A percentile compares a stretch with the other conserved stretches of the same genome.
phyloP scores from a whole-genome alignment of 2,797 vertebrate genomes.

The Acanthurus leucopareius region DNA sequence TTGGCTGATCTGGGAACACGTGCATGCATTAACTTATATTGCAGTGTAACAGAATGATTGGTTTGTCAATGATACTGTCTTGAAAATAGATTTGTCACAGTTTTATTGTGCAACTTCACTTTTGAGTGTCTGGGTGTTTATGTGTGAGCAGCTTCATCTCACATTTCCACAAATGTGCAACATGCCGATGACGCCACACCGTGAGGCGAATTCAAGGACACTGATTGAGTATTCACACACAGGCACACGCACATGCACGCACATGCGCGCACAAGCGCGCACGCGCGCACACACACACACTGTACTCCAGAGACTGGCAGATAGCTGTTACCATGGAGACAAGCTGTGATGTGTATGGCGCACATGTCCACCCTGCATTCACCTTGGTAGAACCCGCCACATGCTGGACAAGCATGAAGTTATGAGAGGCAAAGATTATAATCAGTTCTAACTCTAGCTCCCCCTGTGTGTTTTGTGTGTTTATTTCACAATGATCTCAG shows the following conservation, averaged over 20 bases:
- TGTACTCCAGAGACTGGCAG: conserved; percentile 48
- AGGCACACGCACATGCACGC: neutral
- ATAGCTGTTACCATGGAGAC: conserved; percentile 83
- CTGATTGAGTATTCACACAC: conserved; percentile 60
- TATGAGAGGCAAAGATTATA: conserved; percentile 9
- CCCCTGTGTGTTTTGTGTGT: neutral
- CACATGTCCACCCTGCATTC: conserved; percentile 60
- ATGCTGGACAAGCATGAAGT: conserved; percentile 34
- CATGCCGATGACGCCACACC: conserved; percentile 47
- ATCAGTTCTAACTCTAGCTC: conserved; percentile 8
- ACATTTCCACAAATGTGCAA: conserved; percentile 62
- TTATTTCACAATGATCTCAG: conserved; percentile 8
- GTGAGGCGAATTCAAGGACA: conserved; percentile 56
- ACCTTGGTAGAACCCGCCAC: conserved; percentile 54
- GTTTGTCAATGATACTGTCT: conserved; percentile 6
- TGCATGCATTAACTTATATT: conserved; percentile 7
- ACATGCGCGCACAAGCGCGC: too few relatives aligned
- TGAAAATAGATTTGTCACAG: conserved; percentile 26
- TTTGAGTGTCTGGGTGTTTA: neutral
- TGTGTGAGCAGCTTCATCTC: conserved; percentile 23
- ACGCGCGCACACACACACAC: neutral
- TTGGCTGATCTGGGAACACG: neutral
- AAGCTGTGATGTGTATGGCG: conserved; percentile 60
- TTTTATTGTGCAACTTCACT: conserved; percentile 21
- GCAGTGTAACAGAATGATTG: neutral